phyloP scores from a whole-genome alignment of 2,888 invertebrate species.

The Cantharis flavilabris region DNA sequence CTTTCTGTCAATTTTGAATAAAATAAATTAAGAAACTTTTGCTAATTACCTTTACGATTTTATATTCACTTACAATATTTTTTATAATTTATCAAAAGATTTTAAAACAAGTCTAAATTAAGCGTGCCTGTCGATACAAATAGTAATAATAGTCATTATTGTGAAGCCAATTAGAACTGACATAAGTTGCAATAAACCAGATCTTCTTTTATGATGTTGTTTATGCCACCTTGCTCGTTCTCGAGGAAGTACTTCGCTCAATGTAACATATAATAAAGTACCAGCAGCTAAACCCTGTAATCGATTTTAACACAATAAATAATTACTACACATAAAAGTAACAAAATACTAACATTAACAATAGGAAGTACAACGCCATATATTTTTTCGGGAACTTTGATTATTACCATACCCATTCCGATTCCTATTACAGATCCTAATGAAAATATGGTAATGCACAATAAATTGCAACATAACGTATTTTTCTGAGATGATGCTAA shows the following conservation, averaged over 20 bases:
- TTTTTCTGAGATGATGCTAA: conserved; percentile 54
- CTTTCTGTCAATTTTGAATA: not conserved
- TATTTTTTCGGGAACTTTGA: conserved; percentile 57
- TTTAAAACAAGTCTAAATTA: not conserved
- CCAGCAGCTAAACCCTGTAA: conserved; percentile 73
- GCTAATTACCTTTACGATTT: not conserved
- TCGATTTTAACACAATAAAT: not conserved
- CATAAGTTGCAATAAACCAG: conserved; percentile 68
- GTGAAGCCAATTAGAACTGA: conserved; percentile 65
- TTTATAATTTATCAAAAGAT: not conserved
- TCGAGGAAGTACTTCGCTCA: conserved; percentile 76
- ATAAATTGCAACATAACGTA: conserved; percentile 58
- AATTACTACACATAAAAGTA: not conserved
- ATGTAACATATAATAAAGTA: conserved; percentile 76
- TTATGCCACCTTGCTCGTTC: conserved; percentile 77
- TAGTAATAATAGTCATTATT: conserved; percentile 66
- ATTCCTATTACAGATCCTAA: conserved; percentile 72
- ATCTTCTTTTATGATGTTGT: conserved; percentile 56
- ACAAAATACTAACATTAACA: conserved; percentile 60
- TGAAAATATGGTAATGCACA: conserved; percentile 68
- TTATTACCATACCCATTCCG: conserved; percentile 66
- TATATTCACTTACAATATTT: not conserved
- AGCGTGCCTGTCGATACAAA: conserved; percentile 59
- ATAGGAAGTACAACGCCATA: conserved; percentile 61
- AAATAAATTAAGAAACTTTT: not conserved